Base-by-base conservation (phyloP, 2,888 invertebrate species). In the Drosophila colorata region DNA sequence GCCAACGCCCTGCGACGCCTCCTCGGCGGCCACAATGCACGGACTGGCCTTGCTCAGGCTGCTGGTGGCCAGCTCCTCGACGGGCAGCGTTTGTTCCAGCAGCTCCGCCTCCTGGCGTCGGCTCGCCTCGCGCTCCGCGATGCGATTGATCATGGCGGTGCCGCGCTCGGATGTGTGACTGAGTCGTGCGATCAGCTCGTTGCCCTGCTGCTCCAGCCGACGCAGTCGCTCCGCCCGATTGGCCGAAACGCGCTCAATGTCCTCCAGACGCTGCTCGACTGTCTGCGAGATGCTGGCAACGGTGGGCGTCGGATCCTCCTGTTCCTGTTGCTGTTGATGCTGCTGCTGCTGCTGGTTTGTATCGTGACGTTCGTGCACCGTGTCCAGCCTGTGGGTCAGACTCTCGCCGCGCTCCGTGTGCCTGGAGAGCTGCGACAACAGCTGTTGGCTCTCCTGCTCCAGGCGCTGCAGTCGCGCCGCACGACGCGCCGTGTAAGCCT, bases 121-220 rank as follows among this genome's bases (percentile, higher is more conserved):
- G 40, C 48, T 84, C 2, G 88, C 83, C 51, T 91, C 91, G 2
- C 91, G 79, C 44, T 89, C 88, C 6, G 88, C 89, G 14, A 92
- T 88, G 38, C 88, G 87, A 51, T 90, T 90, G 11, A 90, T 90
- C 86, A 92, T 90, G 43, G 82, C 79, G 0, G 89, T 89, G 13
- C 92, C 92, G 8, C 90, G 86, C 46, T 90, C 86, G 2, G 91
- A 89, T 2, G 91, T 91, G 33, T 87, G 83, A 13, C 91, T 88
- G 18, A 91, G 77, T 11, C 86, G 89, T 13, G 77, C 76, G 52
- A 97, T 95, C 13, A 97, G 92, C 76, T 95, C 94, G 73, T 95
- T 94, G 2, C 96, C 96, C 92, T 97, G 96, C 80, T 96, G 96
- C 92, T 97, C 97, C 64, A 98, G 93, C 53, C 95, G 91, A 81